Evolutionary conservation across 2,797 vertebrate species (phyloP).

Genomic region (Anas bernieri): DNA sequence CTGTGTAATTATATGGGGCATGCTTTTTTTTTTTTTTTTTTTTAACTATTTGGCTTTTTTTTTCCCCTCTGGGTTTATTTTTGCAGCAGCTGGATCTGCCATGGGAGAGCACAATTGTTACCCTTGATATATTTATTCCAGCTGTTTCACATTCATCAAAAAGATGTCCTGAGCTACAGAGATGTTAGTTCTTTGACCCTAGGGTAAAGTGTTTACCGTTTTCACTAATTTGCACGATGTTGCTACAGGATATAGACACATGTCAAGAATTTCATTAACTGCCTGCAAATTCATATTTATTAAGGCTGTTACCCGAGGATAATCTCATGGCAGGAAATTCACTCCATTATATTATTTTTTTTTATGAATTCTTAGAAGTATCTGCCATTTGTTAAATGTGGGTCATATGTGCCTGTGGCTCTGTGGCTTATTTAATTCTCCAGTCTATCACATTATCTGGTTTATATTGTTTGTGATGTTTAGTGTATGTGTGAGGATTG

Average conservation of each 20-base stretch:
- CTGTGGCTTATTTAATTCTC: neutral
- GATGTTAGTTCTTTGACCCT: slow-evolving; percentile 22
- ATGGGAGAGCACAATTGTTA: slow-evolving; percentile 56
- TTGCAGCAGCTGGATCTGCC: slow-evolving; percentile 74
- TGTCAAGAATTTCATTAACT: neutral
- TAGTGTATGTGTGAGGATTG: neutral
- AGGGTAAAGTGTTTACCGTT: neutral
- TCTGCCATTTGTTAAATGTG: neutral
- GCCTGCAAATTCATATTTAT: neutral
- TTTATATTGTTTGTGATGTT: neutral
- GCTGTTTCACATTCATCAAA: slow-evolving; percentile 80
- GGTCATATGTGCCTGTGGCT: neutral
- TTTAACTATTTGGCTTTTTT: neutral
- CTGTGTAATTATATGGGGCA: neutral
- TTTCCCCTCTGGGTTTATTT: slow-evolving; percentile 16
- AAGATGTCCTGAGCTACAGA: slow-evolving; percentile 64
- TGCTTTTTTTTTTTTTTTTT: neutral
- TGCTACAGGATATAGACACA: neutral
- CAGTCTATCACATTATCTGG: neutral
- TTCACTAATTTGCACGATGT: neutral
- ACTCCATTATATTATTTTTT: neutral
- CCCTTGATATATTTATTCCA: slow-evolving; percentile 73
- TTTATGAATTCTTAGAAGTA: neutral
- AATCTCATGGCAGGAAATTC: neutral
- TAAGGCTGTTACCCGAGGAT: neutral